phyloP scores from a whole-genome alignment of 2,888 invertebrate species.

The Cryptophagus acutangulus region DNA sequence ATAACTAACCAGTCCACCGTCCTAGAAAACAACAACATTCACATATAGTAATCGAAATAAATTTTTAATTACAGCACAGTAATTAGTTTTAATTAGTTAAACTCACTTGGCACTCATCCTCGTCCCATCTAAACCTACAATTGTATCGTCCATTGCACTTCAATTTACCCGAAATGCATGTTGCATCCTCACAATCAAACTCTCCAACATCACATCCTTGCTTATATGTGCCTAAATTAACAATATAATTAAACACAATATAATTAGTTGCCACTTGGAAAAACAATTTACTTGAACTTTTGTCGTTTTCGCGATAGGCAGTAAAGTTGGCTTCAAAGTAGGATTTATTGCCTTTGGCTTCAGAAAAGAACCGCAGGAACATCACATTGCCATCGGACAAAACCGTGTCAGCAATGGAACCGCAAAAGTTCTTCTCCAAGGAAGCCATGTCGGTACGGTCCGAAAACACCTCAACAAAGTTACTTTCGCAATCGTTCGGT shows the following conservation, averaged over 20 bases:
- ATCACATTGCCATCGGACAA: slow-evolving; percentile 63
- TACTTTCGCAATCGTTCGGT: slow-evolving; percentile 73
- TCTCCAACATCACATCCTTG: slow-evolving; percentile 56
- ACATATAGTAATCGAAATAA: too few relatives aligned
- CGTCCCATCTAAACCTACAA: slow-evolving; percentile 80
- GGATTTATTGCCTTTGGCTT: slow-evolving; percentile 54
- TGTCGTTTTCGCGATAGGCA: slow-evolving; percentile 61
- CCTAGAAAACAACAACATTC: slow-evolving; percentile 17
- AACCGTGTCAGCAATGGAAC: slow-evolving; percentile 77
- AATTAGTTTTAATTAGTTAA: too few relatives aligned
- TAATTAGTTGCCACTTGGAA: background rate
- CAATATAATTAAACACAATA: background rate
- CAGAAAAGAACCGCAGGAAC: slow-evolving; percentile 69
- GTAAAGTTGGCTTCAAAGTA: slow-evolving; percentile 70
- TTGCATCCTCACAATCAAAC: slow-evolving; percentile 82
- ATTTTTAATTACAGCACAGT: too few relatives aligned
- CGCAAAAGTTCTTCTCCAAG: slow-evolving; percentile 70
- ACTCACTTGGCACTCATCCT: slow-evolving; percentile 57
- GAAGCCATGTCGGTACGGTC: slow-evolving; percentile 59
- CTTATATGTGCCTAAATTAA: slow-evolving; percentile 15
- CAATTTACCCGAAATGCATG: slow-evolving; percentile 69
- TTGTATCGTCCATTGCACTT: slow-evolving; percentile 71
- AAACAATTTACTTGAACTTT: slow-evolving; percentile 47
- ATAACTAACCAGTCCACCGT: slow-evolving; percentile 15
- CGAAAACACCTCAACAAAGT: slow-evolving; percentile 70